Base-by-base conservation (phyloP, 1,140 invertebrate genomes). In the Teleopsis dalmanni region DNA sequence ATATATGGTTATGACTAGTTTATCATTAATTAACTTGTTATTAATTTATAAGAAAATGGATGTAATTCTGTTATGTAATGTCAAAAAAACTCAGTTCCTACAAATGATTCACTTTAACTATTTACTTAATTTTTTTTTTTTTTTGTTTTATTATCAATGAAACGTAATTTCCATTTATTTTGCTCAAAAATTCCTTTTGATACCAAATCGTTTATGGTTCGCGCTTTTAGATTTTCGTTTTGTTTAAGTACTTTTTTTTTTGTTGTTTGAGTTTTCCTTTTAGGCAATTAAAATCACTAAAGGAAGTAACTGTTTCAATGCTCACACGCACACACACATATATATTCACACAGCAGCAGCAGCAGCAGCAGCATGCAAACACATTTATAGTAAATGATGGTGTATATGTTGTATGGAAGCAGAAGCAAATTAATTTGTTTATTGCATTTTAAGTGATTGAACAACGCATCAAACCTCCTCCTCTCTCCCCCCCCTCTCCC, bases 391-490 rank as follows among this genome's bases (percentile, higher is more conserved):
- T 9, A 22, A 6, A 40, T 40, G 21, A 19, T 9, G 25, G 21
- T 27, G 25, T 41, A 14, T 9, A n/a, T 29, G 18, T 43, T 29
- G 16, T 9, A 13, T 13, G 38, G 9, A 41, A 26, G 25, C 8
- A 10, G 21, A 18, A 18, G 2, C 13, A 41, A 33, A 56, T 57
- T 59, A 60, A 60, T 57, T 60, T 60, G 55, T 54, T 60, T 55
- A 60, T 57, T 60, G 56, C 40, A 52, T 60, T 60, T 60, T 54
- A 60, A 58, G 58, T 57, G 53, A 52, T 52, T 47, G 50, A 42
- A 42, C 40, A 8, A 27, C 7, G 19, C n/a, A 29, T 29, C 27
- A 29, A 29, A 29, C 29, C n/a, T 9, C n/a, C 29, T 10, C 18
- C 40, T 29, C 34, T 33, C 10, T 16, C 6, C 3, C 40, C 25